Evolutionary conservation across 1,140 invertebrate species (phyloP).

Genomic region (Cydia fagiglandana): DNA sequence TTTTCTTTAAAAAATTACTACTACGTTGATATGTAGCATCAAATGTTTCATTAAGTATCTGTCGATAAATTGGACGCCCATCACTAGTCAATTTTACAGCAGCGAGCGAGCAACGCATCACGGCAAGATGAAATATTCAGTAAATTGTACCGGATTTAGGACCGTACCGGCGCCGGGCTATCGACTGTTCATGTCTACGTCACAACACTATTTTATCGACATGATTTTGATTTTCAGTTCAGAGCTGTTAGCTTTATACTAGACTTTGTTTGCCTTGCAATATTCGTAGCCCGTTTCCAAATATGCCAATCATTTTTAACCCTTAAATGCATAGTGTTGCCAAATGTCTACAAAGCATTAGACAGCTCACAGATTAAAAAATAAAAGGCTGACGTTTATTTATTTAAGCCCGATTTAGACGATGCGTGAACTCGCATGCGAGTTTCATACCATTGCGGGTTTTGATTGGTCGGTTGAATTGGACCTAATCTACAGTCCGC

Average conservation of each 20-base stretch:
- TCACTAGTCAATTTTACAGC: constrained; percentile 46
- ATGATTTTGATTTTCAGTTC: constrained; percentile 4
- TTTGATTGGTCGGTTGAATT: too few species aligned
- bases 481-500: too few species aligned
- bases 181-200: constrained; percentile 41
- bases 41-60: neutral
- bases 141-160: constrained; percentile 49
- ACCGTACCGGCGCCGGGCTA: constrained; percentile 36
- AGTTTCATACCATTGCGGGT: too few species aligned
- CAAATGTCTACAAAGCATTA: too few species aligned
- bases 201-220: constrained; percentile 24
- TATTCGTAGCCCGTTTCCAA: constrained; percentile 40
- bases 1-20: too few species aligned
- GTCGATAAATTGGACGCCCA: constrained; percentile 39
- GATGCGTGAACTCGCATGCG: too few species aligned
- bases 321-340: too few species aligned
- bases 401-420: too few species aligned
- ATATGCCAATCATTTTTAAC: too few species aligned
- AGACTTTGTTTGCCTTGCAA: constrained; percentile 46
- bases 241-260: constrained; percentile 6
- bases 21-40: neutral
- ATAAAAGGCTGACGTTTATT: too few species aligned
- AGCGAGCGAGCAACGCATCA: constrained; percentile 36
- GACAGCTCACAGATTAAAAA: too few species aligned
- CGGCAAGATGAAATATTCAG: constrained; percentile 51